Evolutionary conservation across 2,797 vertebrate species (phyloP).

Genomic region (Pseudotriccus pelzelni): DNA sequence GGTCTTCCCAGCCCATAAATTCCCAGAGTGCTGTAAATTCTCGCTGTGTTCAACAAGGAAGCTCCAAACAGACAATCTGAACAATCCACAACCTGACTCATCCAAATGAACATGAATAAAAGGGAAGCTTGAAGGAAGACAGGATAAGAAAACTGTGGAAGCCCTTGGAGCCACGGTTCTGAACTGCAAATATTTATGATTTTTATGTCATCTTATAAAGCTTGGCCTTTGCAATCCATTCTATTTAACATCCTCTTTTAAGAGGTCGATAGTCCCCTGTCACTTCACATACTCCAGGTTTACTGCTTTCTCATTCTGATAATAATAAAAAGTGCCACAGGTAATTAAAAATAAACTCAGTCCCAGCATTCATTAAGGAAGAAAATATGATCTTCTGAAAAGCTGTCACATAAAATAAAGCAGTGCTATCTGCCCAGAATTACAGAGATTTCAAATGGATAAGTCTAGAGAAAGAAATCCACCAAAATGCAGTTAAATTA

Average conservation of each 20-base stretch:
- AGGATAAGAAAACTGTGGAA: not conserved
- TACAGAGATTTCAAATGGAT: slow-evolving; percentile 67
- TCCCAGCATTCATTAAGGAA: slow-evolving; percentile 55
- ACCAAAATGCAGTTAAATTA: slow-evolving; percentile 69
- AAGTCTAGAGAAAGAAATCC: slow-evolving; percentile 50
- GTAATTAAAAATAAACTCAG: slow-evolving; percentile 74
- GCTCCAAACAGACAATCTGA: not conserved
- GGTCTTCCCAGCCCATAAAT: not conserved
- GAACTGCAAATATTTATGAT: not conserved
- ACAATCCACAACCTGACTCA: not conserved
- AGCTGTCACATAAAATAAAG: slow-evolving; percentile 68
- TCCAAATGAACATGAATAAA: not conserved
- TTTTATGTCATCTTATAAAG: slow-evolving; percentile 12
- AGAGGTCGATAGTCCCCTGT: slow-evolving; percentile 22
- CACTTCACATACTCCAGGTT: slow-evolving; percentile 24
- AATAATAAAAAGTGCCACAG: slow-evolving; percentile 60
- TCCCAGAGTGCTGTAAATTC: not conserved
- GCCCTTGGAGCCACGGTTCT: not conserved
- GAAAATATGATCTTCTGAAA: slow-evolving; percentile 58
- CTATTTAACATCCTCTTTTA: slow-evolving; percentile 32
- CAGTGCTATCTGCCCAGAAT: slow-evolving; percentile 50
- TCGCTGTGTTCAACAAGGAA: not conserved
- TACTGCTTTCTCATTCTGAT: slow-evolving; percentile 55
- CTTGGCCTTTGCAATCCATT: not conserved
- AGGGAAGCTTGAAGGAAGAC: not conserved